Evolutionary conservation across 2,888 invertebrate genomes (phyloP).

Genomic region (Athalia cordata): DNA sequence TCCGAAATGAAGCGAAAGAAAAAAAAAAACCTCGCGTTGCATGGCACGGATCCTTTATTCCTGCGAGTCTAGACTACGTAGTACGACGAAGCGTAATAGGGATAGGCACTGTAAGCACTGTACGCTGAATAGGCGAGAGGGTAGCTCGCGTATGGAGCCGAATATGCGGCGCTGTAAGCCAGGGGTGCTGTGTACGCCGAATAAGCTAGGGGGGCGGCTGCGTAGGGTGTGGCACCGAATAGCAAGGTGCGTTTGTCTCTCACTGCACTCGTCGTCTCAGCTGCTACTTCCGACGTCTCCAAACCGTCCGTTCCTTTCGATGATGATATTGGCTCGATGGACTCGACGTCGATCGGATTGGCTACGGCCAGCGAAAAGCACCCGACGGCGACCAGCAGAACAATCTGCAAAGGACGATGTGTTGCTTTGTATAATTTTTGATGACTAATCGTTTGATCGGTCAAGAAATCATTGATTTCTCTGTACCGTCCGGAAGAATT

Average conservation of each 20-base stretch:
- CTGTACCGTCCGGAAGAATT: too few species aligned
- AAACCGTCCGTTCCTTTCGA: slow-evolving; percentile 50
- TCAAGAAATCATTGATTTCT: background rate
- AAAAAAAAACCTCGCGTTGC: background rate
- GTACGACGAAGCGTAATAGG: slow-evolving; percentile 63
- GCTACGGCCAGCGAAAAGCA: slow-evolving; percentile 59
- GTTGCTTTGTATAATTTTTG: background rate
- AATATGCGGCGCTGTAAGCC: slow-evolving; percentile 58
- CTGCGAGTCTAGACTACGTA: slow-evolving; percentile 55
- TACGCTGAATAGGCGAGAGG: slow-evolving; percentile 57
- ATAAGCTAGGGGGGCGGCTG: slow-evolving; percentile 30
- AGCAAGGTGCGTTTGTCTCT: slow-evolving; percentile 38
- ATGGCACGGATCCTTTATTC: background rate
- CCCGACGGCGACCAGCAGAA: slow-evolving; percentile 61
- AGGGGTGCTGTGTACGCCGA: slow-evolving; percentile 65
- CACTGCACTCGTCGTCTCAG: background rate
- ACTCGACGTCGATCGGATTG: slow-evolving; percentile 63
- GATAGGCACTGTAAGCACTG: slow-evolving; percentile 61
- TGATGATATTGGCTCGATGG: slow-evolving; percentile 58
- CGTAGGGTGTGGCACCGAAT: slow-evolving; percentile 35
- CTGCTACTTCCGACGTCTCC: slow-evolving; percentile 48
- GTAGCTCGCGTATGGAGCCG: slow-evolving; percentile 60
- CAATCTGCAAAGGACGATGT: slow-evolving; percentile 52
- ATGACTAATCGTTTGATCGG: background rate
- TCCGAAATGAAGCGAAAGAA: too few species aligned